Percentiles rank a stretch among this genome's conserved stretches.
phyloP scores from a whole-genome alignment of 2,797 vertebrate genomes.

The Limosa lapponica region DNA sequence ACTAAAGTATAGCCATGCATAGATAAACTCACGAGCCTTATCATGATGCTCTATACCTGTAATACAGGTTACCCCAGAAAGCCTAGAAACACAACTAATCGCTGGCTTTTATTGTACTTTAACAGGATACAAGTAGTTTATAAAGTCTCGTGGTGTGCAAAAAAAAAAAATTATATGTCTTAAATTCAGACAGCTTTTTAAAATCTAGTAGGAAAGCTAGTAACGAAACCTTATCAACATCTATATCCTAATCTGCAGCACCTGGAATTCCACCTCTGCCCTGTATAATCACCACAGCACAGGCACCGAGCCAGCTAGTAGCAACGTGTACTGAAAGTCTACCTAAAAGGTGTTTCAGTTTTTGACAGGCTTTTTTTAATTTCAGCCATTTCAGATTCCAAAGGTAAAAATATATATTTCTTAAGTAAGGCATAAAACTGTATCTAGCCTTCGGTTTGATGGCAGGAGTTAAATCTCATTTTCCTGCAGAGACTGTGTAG shows the following conservation, averaged over 20 bases:
- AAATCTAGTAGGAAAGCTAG: slow-evolving; percentile 15
- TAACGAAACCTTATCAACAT: neutral
- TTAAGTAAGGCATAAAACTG: neutral
- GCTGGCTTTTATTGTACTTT: slow-evolving; percentile 69
- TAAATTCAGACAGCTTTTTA: slow-evolving; percentile 47
- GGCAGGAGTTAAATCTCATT: slow-evolving; percentile 2
- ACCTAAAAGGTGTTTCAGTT: neutral
- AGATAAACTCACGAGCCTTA: slow-evolving; percentile 75
- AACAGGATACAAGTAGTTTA: slow-evolving; percentile 28
- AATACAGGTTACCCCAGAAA: slow-evolving; percentile 22
- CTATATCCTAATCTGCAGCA: slow-evolving; percentile 19
- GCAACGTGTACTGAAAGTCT: neutral
- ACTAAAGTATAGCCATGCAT: slow-evolving; percentile 83
- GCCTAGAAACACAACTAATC: slow-evolving; percentile 60
- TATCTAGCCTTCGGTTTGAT: neutral
- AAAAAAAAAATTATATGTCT: neutral
- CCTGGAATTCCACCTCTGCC: slow-evolving; percentile 26
- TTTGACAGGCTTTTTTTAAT: neutral
- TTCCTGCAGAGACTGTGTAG: neutral
- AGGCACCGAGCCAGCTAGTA: neutral
- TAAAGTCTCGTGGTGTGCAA: slow-evolving; percentile 75
- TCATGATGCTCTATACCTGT: slow-evolving; percentile 54
- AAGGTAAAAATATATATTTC: slow-evolving; percentile 15
- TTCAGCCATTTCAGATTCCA: slow-evolving; percentile 15
- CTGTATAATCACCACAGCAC: neutral